These are phyloP conservation scores for Lutjanus campechanus DNA, from an alignment of 2,797 vertebrate genomes.

Conservation along the genomic window DNA sequence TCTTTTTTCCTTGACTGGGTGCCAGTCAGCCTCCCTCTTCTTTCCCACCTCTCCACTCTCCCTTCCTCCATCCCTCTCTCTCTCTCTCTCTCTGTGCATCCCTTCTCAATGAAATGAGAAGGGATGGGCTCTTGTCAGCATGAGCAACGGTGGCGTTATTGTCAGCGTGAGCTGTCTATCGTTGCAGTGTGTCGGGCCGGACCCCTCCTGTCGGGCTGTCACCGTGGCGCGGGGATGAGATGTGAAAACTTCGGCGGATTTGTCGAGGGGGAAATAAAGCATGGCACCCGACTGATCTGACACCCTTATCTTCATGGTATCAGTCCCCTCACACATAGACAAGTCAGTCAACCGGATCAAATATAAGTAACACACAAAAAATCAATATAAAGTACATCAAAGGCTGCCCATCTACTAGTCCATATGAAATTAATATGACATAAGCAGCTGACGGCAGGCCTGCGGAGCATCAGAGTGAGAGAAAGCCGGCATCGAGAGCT, in stretches of 20 bases:
- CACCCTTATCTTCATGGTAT: conserved; percentile 75
- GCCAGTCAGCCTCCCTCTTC: conserved; percentile 54
- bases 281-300: conserved; percentile 77
- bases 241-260: conserved; percentile 73
- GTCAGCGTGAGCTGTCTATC: conserved; percentile 77
- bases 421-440: conserved; percentile 83
- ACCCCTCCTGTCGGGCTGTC: conserved; percentile 76
- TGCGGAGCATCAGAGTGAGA: conserved; percentile 21
- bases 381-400: conserved; percentile 73
- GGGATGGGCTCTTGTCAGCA: conserved; percentile 70
- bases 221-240: conserved; percentile 62
- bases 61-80: conserved; percentile 10
- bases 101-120: conserved; percentile 64
- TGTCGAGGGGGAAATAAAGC: conserved; percentile 80
- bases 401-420: conserved; percentile 65
- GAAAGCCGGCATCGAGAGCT: conserved; percentile 37
- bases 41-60: conserved; percentile 14
- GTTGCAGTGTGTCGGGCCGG: conserved; percentile 64
- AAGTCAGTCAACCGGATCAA: conserved; percentile 72
- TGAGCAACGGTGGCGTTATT: conserved; percentile 72
- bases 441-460: conserved; percentile 76
- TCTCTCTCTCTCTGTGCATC: conserved; percentile 22
- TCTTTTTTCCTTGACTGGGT: conserved; percentile 66
- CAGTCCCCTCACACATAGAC: conserved; percentile 57
- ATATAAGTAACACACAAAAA: conserved; percentile 69